Evolutionary conservation across 2,797 vertebrate species (phyloP).

Genomic region (Erpetoichthys calabaricus): DNA sequence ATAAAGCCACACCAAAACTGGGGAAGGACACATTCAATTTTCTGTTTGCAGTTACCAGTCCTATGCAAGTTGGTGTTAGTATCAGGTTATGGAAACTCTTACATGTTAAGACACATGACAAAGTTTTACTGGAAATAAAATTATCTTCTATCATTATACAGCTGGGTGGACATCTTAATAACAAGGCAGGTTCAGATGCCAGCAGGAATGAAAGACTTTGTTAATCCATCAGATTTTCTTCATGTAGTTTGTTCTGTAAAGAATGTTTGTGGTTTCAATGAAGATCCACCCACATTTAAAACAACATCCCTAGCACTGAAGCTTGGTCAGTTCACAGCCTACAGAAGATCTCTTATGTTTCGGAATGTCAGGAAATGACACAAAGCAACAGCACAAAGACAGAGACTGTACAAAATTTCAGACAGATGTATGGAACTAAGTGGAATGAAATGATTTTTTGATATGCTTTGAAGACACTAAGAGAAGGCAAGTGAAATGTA

Average conservation of each 20-base stretch:
- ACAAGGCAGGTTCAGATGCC: slow-evolving; percentile 15
- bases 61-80: no score
- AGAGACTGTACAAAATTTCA: slow-evolving; percentile 13
- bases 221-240: slow-evolving; percentile 15
- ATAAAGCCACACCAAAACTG: no score
- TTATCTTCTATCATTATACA: slow-evolving; percentile 1
- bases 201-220: slow-evolving; percentile 15
- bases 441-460: slow-evolving; percentile 19
- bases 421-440: slow-evolving; percentile 16
- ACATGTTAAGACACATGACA: no score
- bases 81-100: no score
- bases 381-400: slow-evolving; percentile 3
- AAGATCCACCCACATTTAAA: background rate
- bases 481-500: slow-evolving; percentile 18
- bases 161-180: slow-evolving; percentile 19
- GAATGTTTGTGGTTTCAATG: slow-evolving; percentile 15
- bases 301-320: slow-evolving; percentile 21
- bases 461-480: slow-evolving; percentile 12
- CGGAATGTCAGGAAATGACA: slow-evolving; percentile 20
- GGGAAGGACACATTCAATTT: no score
- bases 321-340: slow-evolving; percentile 15
- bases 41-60: no score
- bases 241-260: slow-evolving; percentile 14
- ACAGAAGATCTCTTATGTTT: slow-evolving; percentile 15
- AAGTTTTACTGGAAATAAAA: no score